Percentiles rank a stretch among this genome's conserved stretches.
Evolutionary conservation across 2,113 vertebrate species (phyloP).

Genomic region (Edolisoma coerulescens): DNA sequence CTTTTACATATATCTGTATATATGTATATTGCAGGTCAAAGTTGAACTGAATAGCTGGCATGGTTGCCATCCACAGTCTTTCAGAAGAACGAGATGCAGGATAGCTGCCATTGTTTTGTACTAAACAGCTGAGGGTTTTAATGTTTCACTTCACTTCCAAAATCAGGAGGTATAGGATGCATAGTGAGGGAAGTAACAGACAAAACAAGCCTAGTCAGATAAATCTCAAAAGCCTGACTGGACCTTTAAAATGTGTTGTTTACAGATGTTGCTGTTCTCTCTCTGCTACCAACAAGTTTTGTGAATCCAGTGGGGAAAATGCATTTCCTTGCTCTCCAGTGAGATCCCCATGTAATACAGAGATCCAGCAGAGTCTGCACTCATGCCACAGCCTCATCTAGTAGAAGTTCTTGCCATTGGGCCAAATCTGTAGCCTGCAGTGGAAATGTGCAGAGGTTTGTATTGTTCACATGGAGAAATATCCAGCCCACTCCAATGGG

Average conservation of each 20-base stretch:
- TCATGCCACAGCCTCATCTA: neutral
- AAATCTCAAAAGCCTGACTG: neutral
- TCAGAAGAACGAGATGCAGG: neutral
- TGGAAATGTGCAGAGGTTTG: neutral
- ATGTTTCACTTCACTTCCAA: neutral
- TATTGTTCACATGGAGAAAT: neutral
- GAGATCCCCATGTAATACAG: too few relatives aligned
- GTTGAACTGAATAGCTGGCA: neutral
- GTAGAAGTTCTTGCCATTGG: neutral
- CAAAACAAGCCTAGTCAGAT: neutral
- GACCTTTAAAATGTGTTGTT: neutral
- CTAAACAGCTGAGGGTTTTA: neutral
- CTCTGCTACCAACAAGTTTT: neutral
- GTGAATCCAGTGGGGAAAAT: neutral
- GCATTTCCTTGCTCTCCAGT: accelerated
- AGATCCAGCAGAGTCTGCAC: neutral
- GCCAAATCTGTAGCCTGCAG: neutral
- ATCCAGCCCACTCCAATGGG: accelerated
- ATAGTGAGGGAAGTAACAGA: neutral
- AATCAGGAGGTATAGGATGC: neutral
- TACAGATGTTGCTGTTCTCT: neutral
- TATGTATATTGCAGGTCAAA: neutral
- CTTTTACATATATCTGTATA: neutral
- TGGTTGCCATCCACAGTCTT: neutral
- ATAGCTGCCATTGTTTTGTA: neutral